These are phyloP conservation scores for Astropecten irregularis DNA, from an alignment of 53 echinoderm and acorn worm species.

Conservation along the genomic window DNA sequence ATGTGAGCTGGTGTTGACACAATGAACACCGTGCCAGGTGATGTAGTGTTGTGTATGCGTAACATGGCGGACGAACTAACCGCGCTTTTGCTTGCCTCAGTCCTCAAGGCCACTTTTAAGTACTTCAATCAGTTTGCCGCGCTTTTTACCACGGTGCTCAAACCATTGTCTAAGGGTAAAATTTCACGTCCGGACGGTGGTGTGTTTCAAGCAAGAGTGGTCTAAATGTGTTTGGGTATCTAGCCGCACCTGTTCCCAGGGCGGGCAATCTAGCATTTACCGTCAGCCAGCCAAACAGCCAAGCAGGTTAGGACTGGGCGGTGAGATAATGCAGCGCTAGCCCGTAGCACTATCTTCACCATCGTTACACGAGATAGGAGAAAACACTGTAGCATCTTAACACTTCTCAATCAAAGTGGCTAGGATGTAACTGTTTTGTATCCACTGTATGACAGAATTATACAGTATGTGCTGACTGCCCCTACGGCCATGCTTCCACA, in stretches of 20 bases:
- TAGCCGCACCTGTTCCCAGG: constrained; percentile 6
- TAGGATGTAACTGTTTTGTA: no score
- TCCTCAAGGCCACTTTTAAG: constrained; percentile 16
- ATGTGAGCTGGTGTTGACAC: no score
- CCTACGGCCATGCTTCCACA: no score
- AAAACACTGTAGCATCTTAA: background rate
- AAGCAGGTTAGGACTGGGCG: background rate
- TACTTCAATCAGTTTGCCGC: constrained; percentile 19
- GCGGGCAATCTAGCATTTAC: background rate
- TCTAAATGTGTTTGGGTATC: constrained; percentile 11
- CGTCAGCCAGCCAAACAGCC: background rate
- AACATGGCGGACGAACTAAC: no score
- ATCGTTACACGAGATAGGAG: no score
- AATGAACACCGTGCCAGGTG: no score
- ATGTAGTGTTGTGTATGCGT: no score
- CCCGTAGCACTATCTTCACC: no score
- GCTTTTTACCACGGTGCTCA: background rate
- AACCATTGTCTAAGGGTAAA: constrained; percentile 32
- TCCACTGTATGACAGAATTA: no score
- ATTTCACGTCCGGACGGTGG: constrained; percentile 1
- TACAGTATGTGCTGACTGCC: no score
- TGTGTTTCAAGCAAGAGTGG: background rate
- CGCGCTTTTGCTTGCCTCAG: no score
- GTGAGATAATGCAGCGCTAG: background rate
- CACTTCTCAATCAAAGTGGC: no score